A percentile compares a stretch with the other conserved stretches of the same genome.
Conservation (phyloP, 2,888 invertebrate species). For the Gari tellinella region DNA sequence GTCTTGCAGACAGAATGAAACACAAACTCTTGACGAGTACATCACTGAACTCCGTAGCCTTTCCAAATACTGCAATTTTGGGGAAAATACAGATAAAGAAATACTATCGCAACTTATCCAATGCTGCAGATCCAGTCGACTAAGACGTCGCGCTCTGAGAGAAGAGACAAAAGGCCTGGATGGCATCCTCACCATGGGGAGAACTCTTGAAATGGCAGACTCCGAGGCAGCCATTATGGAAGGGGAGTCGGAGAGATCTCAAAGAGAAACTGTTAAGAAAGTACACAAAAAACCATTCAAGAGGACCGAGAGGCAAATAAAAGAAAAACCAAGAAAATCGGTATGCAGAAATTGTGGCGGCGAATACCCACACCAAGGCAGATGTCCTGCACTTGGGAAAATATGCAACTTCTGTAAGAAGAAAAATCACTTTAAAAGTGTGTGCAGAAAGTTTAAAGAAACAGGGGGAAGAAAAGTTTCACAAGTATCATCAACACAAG, state of each 20-base stretch:
- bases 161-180: conserved; percentile 14
- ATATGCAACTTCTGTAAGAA: conserved; percentile 7
- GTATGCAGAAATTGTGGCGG: conserved; percentile 1
- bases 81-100: conserved; percentile 39
- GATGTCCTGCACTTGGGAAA: not conserved
- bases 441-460: not conserved
- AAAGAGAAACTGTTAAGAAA: not conserved
- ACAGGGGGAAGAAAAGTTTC: not conserved
- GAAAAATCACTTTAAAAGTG: not conserved
- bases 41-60: conserved; percentile 50
- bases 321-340: not conserved
- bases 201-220: conserved; percentile 42
- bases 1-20: conserved; percentile 40
- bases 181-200: conserved; percentile 26
- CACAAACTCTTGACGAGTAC: conserved; percentile 53
- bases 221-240: conserved; percentile 47
- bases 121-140: conserved; percentile 47
- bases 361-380: not conserved
- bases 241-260: not conserved
- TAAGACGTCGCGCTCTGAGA: conserved; percentile 45
- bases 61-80: conserved; percentile 42
- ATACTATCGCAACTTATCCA: conserved; percentile 55
- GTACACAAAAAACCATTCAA: not conserved
- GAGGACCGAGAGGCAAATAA: not conserved
- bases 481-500: not conserved